phyloP scores from a whole-genome alignment of 1,140 invertebrate species.

The Papilio dardanus region DNA sequence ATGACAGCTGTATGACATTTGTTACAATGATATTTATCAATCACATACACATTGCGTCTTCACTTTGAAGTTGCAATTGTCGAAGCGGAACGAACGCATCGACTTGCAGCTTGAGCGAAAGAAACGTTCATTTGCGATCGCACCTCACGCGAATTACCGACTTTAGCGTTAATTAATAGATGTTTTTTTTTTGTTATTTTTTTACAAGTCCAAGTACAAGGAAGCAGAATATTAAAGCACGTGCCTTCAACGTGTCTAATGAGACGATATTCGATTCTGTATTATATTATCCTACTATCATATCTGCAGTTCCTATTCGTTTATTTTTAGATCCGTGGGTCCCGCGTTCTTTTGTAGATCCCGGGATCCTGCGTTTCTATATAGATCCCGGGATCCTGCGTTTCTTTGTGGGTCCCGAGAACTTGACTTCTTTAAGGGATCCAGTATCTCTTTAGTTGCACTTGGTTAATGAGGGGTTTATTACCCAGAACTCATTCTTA shows the following conservation, averaged over 20 bases:
- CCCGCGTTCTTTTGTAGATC: too few relatives aligned
- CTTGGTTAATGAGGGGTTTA: not conserved
- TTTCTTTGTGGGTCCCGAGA: too few relatives aligned
- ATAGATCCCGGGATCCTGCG: too few relatives aligned
- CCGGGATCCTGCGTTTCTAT: too few relatives aligned
- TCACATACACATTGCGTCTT: not conserved
- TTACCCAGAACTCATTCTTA: not conserved
- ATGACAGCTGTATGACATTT: not conserved
- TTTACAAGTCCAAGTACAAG: not conserved
- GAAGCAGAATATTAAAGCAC: not conserved
- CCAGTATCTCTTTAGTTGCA: too few relatives aligned
- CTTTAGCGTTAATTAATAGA: conserved; percentile 50
- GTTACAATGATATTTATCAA: not conserved
- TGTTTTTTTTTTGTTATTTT: not conserved
- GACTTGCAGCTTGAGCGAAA: conserved; percentile 31
- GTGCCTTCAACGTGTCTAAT: not conserved
- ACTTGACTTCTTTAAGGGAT: too few relatives aligned
- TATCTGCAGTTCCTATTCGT: too few relatives aligned
- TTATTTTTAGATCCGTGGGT: not conserved
- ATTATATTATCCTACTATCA: too few relatives aligned
- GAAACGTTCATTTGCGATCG: conserved; percentile 43
- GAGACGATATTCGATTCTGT: conserved; percentile 12
- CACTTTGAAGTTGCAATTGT: not conserved
- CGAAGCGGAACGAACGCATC: not conserved
- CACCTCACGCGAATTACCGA: conserved; percentile 45